phyloP scores from a whole-genome alignment of 1,140 invertebrate genomes.

The Phymorhynchus buccinoides region DNA sequence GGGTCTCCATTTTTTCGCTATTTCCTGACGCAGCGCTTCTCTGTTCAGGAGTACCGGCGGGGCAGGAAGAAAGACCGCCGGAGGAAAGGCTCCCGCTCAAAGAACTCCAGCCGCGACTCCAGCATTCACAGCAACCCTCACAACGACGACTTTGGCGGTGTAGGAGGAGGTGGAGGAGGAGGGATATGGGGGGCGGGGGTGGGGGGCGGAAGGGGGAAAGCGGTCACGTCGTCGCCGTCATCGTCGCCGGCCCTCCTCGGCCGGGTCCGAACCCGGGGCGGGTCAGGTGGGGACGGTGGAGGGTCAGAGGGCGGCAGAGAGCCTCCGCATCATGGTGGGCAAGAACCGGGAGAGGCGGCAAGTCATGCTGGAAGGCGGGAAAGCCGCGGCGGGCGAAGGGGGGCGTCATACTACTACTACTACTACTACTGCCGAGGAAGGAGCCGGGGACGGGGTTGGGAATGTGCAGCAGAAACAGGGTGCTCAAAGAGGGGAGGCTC shows the following conservation, averaged over 20 bases:
- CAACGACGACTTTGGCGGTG: conserved; percentile 35
- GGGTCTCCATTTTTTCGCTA: too few species aligned
- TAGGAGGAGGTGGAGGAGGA: too few species aligned
- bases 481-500: conserved; percentile 20
- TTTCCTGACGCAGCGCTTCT: conserved; percentile 21
- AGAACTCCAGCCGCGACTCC: conserved; percentile 43
- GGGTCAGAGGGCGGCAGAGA: conserved; percentile 33
- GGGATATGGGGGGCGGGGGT: too few species aligned
- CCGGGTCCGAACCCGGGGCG: conserved; percentile 27
- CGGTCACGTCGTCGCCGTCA: conserved; percentile 30
- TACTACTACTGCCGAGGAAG: neutral
- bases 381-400: neutral
- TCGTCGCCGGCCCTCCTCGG: conserved; percentile 46
- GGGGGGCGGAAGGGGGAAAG: conserved; percentile 22
- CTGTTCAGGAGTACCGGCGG: conserved; percentile 25
- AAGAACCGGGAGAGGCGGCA: conserved; percentile 39
- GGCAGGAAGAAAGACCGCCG: conserved; percentile 44
- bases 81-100: conserved; percentile 30
- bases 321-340: conserved; percentile 37
- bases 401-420: too few species aligned
- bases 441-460: conserved; percentile 24
- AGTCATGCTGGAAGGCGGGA: conserved; percentile 39
- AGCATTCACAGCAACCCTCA: conserved; percentile 45
- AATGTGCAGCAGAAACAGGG: conserved; percentile 31
- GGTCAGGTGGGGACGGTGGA: conserved; percentile 33